Conservation (phyloP, 2,797 vertebrate species). For the Rhinella marina region DNA sequence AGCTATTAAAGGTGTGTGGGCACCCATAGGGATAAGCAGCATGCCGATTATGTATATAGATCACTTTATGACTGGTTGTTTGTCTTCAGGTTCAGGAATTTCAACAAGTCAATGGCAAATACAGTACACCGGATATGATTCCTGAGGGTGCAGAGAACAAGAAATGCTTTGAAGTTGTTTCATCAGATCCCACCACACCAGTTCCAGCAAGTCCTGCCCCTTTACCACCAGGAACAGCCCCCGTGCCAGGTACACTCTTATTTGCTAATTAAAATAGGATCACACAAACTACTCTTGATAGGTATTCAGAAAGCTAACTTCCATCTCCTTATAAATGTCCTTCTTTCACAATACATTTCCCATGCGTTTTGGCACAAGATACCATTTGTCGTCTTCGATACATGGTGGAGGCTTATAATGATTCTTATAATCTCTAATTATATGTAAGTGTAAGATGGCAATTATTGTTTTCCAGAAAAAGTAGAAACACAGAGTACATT, state of each 20-base stretch:
- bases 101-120: conserved; percentile 94
- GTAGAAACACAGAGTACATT: conserved; percentile 74
- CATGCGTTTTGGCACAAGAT: no score
- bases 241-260: conserved; percentile 78
- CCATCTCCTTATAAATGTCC: no score
- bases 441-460: neutral
- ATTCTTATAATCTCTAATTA: conserved; percentile 68
- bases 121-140: conserved; percentile 92
- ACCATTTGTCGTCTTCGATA: neutral
- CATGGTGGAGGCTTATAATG: neutral
- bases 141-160: conserved; percentile 86
- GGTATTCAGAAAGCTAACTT: no score
- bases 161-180: conserved; percentile 84
- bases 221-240: conserved; percentile 72
- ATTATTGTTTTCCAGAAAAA: conserved; percentile 79
- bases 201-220: conserved; percentile 89
- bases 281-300: neutral
- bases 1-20: no score
- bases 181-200: conserved; percentile 92
- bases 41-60: neutral
- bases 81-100: conserved; percentile 92
- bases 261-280: neutral
- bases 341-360: no score
- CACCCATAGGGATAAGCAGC: neutral
- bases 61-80: neutral